Base-by-base conservation (phyloP, 2,888 invertebrate genomes). In the Ectropis crepuscularia region DNA sequence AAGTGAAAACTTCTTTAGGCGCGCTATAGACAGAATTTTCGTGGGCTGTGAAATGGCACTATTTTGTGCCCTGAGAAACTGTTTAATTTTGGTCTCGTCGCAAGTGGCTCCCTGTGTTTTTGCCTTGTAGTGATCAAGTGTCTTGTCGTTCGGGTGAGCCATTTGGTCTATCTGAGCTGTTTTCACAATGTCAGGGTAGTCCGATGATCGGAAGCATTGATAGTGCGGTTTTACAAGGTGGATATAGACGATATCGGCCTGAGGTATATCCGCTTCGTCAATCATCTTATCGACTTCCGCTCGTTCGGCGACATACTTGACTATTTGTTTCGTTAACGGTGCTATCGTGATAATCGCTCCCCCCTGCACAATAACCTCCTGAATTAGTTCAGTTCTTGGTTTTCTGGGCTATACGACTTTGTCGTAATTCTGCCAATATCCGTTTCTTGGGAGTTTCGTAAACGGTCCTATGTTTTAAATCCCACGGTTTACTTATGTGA, bases 81-180 rank as follows among this genome's bases (percentile, higher is more conserved):
- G 39, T 6, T 9, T 6, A 4, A 39, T 39, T 5, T 39, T 6
- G 0, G 9, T 9, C 9, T 39, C 39, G 39, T 39, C 39, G 5
- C 39, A 9, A 4, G 39, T 39, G 2, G 39, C 39, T 4, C 39
- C 39, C 5, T 39, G 39, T 9, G 9, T 39, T 5, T 39, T 39
- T 2, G 42, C 43, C 11, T 53, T 43, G 10, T 42, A 53, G 1
- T 12, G 1, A 2, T 28, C 53, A 0, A 53, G 42, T 0, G 53
- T 53, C 5, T 12, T 53, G 5, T 42, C 9, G 6, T 5, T 9
- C 2, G 43, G 42, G 16, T 11, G 5, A 9, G n/a, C n/a, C n/a
- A 53, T 42, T 9, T 42, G 16, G 28, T 53, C 53, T 5, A 53
- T 16, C n/a, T 53, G 53, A 2, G 53, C 53, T 36, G 53, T 53